Conservation (phyloP, 2,113 vertebrate genomes). For the Lethenteron camtschaticum region DNA sequence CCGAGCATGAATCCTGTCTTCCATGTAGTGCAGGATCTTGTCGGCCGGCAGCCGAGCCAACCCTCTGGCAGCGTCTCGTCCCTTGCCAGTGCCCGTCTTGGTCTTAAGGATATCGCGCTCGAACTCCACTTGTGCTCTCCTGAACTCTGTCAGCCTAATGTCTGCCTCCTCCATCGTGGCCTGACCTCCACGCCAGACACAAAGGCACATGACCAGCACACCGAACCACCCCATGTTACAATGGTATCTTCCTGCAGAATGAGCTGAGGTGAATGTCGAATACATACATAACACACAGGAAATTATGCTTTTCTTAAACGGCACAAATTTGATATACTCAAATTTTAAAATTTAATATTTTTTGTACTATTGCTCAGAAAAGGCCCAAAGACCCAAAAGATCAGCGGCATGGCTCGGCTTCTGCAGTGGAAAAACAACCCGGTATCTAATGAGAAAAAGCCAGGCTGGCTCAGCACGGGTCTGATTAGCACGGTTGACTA, state of each 20-base stretch:
- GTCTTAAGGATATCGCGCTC: constrained; percentile 24
- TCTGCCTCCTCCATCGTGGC: constrained; percentile 31
- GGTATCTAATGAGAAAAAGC: background rate
- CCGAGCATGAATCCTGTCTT: constrained; percentile 24
- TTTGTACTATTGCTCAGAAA: too few species aligned
- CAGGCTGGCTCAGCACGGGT: background rate
- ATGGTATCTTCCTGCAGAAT: too few species aligned
- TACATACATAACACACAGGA: too few species aligned
- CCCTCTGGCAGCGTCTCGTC: constrained; percentile 21
- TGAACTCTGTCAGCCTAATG: constrained; percentile 20
- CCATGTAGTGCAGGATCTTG: constrained; percentile 30
- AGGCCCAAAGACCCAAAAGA: too few species aligned
- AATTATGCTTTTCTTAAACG: too few species aligned
- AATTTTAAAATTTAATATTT: background rate
- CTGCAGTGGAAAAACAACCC: too few species aligned
- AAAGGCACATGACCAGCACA: background rate
- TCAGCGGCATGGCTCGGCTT: too few species aligned
- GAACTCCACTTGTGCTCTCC: constrained; percentile 26
- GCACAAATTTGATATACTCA: background rate
- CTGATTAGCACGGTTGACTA: background rate
- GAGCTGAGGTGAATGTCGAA: too few species aligned
- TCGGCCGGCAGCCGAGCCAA: constrained; percentile 15
- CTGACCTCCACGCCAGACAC: constrained; percentile 14
- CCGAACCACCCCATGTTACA: too few species aligned
- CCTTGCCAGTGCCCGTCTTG: constrained; percentile 11